phyloP scores from a whole-genome alignment of 1,140 invertebrate species.

The Drosophila baimaii region DNA sequence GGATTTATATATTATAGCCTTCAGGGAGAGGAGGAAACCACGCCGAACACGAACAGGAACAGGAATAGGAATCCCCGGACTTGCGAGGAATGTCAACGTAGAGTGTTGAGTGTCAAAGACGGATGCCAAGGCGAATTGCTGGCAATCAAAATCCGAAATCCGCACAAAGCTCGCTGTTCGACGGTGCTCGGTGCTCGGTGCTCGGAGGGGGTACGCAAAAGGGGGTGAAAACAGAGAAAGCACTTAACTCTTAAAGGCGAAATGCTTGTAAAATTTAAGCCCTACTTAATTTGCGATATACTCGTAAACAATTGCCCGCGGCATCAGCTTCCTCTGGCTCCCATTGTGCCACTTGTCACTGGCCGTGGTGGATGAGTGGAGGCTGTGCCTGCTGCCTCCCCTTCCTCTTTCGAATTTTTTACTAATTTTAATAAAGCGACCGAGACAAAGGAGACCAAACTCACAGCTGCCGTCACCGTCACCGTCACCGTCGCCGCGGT shows the following conservation, averaged over 20 bases:
- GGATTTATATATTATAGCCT: not conserved
- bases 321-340: constrained; percentile 22
- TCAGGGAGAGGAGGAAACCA: not conserved
- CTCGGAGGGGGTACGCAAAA: constrained; percentile 3
- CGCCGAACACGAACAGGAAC: constrained; percentile 1
- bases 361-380: constrained; percentile 14
- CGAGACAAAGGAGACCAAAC: constrained; percentile 51
- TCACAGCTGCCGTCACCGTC: constrained; percentile 11
- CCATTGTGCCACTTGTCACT: constrained; percentile 68
- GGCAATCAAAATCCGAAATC: constrained; percentile 57
- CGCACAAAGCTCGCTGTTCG: constrained; percentile 10
- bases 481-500: too few relatives aligned
- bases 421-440: constrained; percentile 80
- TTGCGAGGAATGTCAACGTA: constrained; percentile 49
- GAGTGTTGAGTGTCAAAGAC: constrained; percentile 57
- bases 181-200: not conserved
- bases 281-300: constrained; percentile 81
- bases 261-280: constrained; percentile 82
- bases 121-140: constrained; percentile 44
- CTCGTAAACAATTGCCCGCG: constrained; percentile 78
- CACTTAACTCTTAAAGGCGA: constrained; percentile 81
- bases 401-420: constrained; percentile 54
- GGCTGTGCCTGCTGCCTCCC: not conserved
- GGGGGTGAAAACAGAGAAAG: constrained; percentile 62
- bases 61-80: constrained; percentile 18